Conservation (phyloP, 1,140 invertebrate species). For the Leguminivora glycinivorella region DNA sequence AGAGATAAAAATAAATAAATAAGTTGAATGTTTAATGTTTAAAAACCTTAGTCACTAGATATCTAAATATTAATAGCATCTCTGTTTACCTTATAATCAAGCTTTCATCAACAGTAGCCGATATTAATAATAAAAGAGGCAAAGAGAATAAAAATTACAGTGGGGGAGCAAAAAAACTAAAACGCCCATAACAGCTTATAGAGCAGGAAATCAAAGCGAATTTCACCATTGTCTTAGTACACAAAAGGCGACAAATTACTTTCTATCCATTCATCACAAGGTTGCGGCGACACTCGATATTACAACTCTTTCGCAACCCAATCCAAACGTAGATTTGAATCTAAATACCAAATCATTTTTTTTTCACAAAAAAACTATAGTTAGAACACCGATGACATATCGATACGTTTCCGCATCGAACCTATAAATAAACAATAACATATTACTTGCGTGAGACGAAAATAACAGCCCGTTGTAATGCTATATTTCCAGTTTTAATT, state of each 20-base stretch:
- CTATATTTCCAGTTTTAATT: slow-evolving; percentile 51
- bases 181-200: slow-evolving; percentile 31
- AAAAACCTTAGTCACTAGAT: not conserved
- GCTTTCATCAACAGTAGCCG: not conserved
- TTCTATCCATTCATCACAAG: slow-evolving; percentile 71
- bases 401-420: slow-evolving; percentile 64
- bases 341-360: slow-evolving; percentile 53
- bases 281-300: slow-evolving; percentile 69
- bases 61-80: slow-evolving; percentile 7
- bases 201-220: slow-evolving; percentile 55
- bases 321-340: slow-evolving; percentile 61
- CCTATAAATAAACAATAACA: slow-evolving; percentile 72
- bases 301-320: slow-evolving; percentile 68
- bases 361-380: slow-evolving; percentile 65
- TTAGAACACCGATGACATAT: slow-evolving; percentile 68
- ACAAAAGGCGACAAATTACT: slow-evolving; percentile 58
- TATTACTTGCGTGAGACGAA: slow-evolving; percentile 50
- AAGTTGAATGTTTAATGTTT: not conserved
- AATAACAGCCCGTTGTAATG: slow-evolving; percentile 48
- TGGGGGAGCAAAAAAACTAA: slow-evolving; percentile 9
- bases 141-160: slow-evolving; percentile 7
- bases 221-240: slow-evolving; percentile 64
- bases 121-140: slow-evolving; percentile 2
- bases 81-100: not conserved
- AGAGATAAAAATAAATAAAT: slow-evolving; percentile 26